Base-by-base conservation (phyloP, 2,888 invertebrate genomes). In the Syrphus vitripennis region DNA sequence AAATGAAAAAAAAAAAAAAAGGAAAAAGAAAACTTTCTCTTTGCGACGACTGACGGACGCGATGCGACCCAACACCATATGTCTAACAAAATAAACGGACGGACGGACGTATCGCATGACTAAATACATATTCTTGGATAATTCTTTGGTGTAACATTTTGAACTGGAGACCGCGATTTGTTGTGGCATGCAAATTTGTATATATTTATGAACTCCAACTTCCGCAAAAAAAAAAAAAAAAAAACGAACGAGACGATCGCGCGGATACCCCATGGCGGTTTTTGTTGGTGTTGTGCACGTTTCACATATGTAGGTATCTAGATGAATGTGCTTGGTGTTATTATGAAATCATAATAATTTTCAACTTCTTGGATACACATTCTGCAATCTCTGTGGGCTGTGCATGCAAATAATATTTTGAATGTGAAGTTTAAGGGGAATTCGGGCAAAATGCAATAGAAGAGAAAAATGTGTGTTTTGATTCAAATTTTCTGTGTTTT, bases 21-120 rank as follows among this genome's bases (percentile, higher is more conserved):
- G n/a, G n/a, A n/a, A n/a, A n/a, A n/a, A n/a, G n/a, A n/a, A 37
- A 72, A 81, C 84, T 84, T 84, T 84, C 84, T 69, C 84, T 40
- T 53, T 14, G 37, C 67, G 21, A 34, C 14, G 19, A 45, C 16
- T 5, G n/a, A 40, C 14, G 9, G 7, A 7, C 26, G 14, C 9
- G 19, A 21, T 67, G 34, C 67, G 34, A 50, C 31, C n/a, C 50
- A n/a, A 67, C 34, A 48, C 31, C n/a, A 63, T n/a, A n/a, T n/a
- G 9, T 14, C 57, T 0, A 14, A 61, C 37, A 26, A 26, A 10
- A 59, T 37, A 19, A 24, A 59, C 37, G 37, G 40, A 42, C 34
- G 67, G n/a, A 59, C 37, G 37, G 40, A 42, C 34, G 67, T 19
- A 45, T 63, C 63, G 71, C 55, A 71, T 71, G 70, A 29, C 48